Conservation (phyloP, 1,140 invertebrate genomes). For the Drosophila persimilis region DNA sequence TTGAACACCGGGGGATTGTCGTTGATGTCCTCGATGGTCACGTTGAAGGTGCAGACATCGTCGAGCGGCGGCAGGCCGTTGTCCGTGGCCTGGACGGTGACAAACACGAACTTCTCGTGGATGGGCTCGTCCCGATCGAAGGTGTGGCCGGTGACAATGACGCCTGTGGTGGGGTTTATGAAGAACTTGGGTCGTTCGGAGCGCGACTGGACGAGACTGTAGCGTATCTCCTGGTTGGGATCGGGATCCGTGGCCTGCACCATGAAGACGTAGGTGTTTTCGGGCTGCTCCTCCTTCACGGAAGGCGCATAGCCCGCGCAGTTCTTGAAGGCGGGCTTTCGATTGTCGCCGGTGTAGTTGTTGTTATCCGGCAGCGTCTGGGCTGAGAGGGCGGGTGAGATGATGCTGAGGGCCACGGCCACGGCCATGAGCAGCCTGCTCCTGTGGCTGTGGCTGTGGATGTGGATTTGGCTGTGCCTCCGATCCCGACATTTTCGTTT, state of each 20-base stretch:
- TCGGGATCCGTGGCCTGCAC: conserved; percentile 88
- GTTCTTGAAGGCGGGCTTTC: conserved; percentile 88
- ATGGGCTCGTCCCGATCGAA: conserved; percentile 94
- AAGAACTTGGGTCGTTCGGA: conserved; percentile 90
- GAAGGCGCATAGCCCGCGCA: conserved; percentile 87
- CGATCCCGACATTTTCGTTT: conserved; percentile 68
- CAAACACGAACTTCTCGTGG: conserved; percentile 89
- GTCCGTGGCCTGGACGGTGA: conserved; percentile 91
- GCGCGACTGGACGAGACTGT: conserved; percentile 90
- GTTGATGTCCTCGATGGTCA: conserved; percentile 93
- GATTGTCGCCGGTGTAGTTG: conserved; percentile 84
- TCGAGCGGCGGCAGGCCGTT: conserved; percentile 92
- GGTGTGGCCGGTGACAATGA: conserved; percentile 89
- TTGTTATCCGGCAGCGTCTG: conserved; percentile 28
- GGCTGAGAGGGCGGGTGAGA: conserved; percentile 38
- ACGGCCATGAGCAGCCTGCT: conserved; percentile 31
- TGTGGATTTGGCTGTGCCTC: conserved; percentile 17
- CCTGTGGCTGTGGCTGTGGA: conserved; percentile 22
- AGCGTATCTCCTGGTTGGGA: conserved; percentile 90
- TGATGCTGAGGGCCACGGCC: conserved; percentile 30
- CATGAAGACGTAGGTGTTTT: conserved; percentile 85
- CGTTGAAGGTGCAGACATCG: conserved; percentile 94
- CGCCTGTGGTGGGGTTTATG: conserved; percentile 89
- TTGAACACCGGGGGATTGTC: conserved; percentile 94
- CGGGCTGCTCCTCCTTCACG: conserved; percentile 87